A percentile compares a stretch with the other conserved stretches of the same genome.
Conservation (phyloP, 2,113 vertebrate genomes). For the Procavia capensis region DNA sequence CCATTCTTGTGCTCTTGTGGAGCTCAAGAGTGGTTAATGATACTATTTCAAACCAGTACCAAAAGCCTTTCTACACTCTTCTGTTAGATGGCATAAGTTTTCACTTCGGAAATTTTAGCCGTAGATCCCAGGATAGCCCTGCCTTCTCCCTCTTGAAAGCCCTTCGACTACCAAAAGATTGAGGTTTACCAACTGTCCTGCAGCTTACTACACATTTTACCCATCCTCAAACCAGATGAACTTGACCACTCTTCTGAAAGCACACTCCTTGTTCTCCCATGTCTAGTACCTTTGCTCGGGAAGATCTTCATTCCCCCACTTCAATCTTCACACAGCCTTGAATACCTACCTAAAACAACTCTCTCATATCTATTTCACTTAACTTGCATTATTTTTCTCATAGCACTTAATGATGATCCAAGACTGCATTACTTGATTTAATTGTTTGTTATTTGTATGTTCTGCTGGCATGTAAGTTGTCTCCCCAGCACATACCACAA, state of each 20-base stretch:
- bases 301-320: background rate
- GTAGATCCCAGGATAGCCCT: background rate
- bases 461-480: background rate
- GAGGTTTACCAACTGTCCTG: background rate
- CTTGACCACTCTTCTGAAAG: background rate
- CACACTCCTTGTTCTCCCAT: background rate
- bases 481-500: background rate
- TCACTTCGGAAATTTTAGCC: background rate
- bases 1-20: background rate
- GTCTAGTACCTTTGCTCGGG: background rate
- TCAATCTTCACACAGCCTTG: background rate
- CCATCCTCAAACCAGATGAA: background rate
- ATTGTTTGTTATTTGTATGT: background rate
- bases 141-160: background rate
- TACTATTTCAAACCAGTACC: background rate
- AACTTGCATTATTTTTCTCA: background rate
- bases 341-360: background rate
- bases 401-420: background rate
- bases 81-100: background rate
- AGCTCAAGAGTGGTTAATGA: background rate
- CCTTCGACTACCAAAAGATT: conserved; percentile 36
- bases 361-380: background rate
- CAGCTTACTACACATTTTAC: background rate
- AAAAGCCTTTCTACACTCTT: background rate
- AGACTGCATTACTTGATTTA: conserved; percentile 23